phyloP scores from a whole-genome alignment of 2,113 vertebrate genomes.

The Eubucco bourcierii region DNA sequence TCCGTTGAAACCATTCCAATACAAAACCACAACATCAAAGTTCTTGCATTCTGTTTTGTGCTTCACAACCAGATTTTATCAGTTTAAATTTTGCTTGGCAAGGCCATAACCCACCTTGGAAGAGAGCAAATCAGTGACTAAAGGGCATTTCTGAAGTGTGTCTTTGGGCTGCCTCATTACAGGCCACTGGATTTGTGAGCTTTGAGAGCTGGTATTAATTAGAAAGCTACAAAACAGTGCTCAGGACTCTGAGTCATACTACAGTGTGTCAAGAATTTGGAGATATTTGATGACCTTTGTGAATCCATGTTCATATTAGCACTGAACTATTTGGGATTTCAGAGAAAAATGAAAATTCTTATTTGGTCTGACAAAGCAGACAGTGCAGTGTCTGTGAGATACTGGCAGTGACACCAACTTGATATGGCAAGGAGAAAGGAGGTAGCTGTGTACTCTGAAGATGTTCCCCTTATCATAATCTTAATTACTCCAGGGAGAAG shows the following conservation, averaged over 20 bases:
- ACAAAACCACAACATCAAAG: background rate
- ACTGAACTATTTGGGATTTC: background rate
- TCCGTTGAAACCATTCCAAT: background rate
- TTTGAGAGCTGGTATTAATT: background rate
- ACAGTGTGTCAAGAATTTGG: background rate
- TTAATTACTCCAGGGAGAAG: conserved; percentile 63
- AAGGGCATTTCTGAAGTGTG: background rate
- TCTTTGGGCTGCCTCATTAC: background rate
- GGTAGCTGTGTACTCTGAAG: conserved; percentile 22
- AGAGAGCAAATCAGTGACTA: background rate
- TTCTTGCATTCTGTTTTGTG: background rate
- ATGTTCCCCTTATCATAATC: conserved; percentile 31
- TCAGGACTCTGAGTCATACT: background rate
- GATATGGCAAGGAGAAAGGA: background rate
- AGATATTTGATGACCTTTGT: background rate
- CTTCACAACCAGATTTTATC: background rate
- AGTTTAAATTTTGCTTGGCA: background rate
- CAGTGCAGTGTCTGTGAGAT: rapidly evolving
- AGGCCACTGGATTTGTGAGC: background rate
- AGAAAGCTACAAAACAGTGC: background rate
- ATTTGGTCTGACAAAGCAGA: background rate
- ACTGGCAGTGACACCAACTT: background rate
- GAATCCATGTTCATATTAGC: background rate
- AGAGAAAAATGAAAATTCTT: background rate
- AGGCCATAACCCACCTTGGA: background rate